Evolutionary conservation across 2,888 invertebrate genomes (phyloP), one percentile per base, ranked within the genome.

Genomic region (Abrostola tripartita): DNA sequence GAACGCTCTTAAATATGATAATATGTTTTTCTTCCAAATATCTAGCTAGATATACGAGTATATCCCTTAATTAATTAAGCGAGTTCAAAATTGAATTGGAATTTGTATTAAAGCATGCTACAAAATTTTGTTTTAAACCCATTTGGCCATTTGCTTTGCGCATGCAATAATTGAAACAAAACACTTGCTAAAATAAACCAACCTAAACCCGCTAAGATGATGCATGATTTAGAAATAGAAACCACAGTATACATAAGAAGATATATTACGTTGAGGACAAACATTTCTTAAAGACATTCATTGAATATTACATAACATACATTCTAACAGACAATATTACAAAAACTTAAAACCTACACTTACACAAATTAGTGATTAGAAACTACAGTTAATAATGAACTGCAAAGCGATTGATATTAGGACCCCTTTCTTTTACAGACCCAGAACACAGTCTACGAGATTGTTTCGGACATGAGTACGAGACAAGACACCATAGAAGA

Each of bases 381-480:
- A 81, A 68, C 89, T 81, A 87, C 90, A 92, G 85, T 93, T 78
- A 81, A 79, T 66, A 85, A 83, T 83, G 93, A 88, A 91, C 95
- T 89, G 83, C 94, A 92, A 94, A 90, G 85, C 95, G 90, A 95
- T 92, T 95, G 94, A 95, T 90, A 92, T 89, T 91, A 95, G 95
- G 94, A 95, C 90, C 95, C 95, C 89, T 94, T 94, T 87, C 88
- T 95, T 84, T 95, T 95, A 78, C 96, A 99, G 99, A 99, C 99
- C 77, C 99, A 99, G 95, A 98, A 98, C 88, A 98, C 98, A 59
- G 99, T 99, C 80, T 99, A 99, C 92, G 99, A 99, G 95, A 97
- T 99, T 85, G 99, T 99, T 76, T 98, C 99, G 62, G 99, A 99
- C 86, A 98, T 99, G 97, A 98, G 98, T 88, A 97, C 97, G 68